Conservation (phyloP, 2,888 invertebrate genomes). For the Vandiemenella viatica region DNA sequence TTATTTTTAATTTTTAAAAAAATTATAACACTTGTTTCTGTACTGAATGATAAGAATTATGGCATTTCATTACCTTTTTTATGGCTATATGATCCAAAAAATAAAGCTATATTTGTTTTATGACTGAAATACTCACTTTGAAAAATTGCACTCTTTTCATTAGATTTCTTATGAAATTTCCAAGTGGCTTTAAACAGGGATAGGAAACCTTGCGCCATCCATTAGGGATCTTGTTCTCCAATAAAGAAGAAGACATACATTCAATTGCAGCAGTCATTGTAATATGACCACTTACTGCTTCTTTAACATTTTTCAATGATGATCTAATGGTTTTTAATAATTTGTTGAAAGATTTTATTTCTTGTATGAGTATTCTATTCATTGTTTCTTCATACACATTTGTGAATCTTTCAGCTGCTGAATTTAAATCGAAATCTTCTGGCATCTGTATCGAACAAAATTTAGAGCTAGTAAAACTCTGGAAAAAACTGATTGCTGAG, state of each 20-base stretch:
- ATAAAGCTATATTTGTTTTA: neutral
- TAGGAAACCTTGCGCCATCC: neutral
- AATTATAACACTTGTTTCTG: too few relatives aligned
- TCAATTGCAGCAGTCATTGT: neutral
- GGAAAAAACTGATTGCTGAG: too few relatives aligned
- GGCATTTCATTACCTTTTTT: too few relatives aligned
- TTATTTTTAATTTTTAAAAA: too few relatives aligned
- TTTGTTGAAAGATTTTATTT: neutral
- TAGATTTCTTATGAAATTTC: neutral
- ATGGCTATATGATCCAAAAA: neutral
- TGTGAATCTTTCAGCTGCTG: neutral
- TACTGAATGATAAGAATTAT: too few relatives aligned
- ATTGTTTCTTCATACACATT: neutral
- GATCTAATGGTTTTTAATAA: neutral
- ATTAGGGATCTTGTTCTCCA: neutral
- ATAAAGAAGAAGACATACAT: neutral
- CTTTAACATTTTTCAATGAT: neutral
- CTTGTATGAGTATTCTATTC: neutral
- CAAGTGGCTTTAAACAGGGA: neutral
- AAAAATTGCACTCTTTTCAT: neutral
- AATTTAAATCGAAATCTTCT: neutral
- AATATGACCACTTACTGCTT: neutral
- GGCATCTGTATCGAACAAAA: too few relatives aligned
- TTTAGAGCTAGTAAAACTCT: too few relatives aligned
- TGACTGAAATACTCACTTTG: neutral